Base-by-base conservation (phyloP, 2,888 invertebrate species). In the Elegia similella region DNA sequence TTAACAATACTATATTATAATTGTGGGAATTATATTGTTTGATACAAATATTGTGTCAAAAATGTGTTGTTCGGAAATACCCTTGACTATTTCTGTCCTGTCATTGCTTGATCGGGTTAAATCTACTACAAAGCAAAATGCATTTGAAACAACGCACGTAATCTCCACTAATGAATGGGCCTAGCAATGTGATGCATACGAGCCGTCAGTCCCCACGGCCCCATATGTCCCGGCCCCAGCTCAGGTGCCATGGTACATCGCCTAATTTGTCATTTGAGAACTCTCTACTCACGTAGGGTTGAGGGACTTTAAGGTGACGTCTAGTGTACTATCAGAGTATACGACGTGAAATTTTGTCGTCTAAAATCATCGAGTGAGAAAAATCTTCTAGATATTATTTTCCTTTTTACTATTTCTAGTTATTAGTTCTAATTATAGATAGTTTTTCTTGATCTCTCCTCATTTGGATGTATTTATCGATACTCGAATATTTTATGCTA, bases 221-320 rank as follows among this genome's bases (percentile, higher is more conserved):
- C 65, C 75, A 78, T 79, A 77, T 76, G 78, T 76, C 65, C 69
- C 62, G n/a, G 59, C 64, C 67, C 66, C 65, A 70, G 66, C 80
- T 78, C 84, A 85, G 83, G 84, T 85, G 82, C 62, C 59, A 48
- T 48, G 59, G 58, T 54, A 59, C 64, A 64, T 66, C 56, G 67
- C 62, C 75, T 80, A 78, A 86, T 86, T 81, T 80, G 80, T 84
- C 82, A 83, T 70, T 66, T 62, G 72, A 75, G 75, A 76, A 70
- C 68, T 64, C 62, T 57, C 23, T 5, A 23, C 23, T 23, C 23
- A n/a, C n/a, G 61, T 62, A 64, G 50, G 34, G 48, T 48, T 48
- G 32, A 48, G 48, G 48, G 15, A 17, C 7, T 1, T 34, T 67
- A 59, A 57, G 59, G 55, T 57, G 56, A 46, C 56, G 54, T 43